phyloP scores from a whole-genome alignment of 2,113 vertebrate genomes.

The Ceyx melanurus region DNA sequence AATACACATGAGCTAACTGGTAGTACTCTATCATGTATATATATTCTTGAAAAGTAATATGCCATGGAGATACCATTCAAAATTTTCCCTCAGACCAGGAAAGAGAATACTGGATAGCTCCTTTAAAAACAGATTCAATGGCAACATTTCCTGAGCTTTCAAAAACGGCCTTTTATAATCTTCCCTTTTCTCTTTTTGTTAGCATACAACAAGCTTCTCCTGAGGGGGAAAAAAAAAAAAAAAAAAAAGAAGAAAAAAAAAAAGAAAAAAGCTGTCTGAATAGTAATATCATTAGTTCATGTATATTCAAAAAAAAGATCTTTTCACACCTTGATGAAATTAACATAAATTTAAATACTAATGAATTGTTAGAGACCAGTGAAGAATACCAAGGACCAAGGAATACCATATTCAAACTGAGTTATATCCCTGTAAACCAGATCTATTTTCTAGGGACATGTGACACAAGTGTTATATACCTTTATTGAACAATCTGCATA shows the following conservation, averaged over 20 bases:
- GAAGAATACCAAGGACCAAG: constrained; percentile 67
- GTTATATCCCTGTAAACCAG: constrained; percentile 40
- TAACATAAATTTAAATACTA: constrained; percentile 83
- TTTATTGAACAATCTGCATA: constrained; percentile 40
- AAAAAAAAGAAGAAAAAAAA: constrained; percentile 14
- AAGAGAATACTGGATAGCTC: background rate
- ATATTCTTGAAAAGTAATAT: background rate
- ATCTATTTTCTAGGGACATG: constrained; percentile 38
- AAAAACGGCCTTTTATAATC: background rate
- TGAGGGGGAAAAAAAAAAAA: constrained; percentile 33
- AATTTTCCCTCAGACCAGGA: background rate
- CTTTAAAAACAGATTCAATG: background rate
- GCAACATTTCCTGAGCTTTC: background rate
- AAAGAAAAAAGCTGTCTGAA: constrained; percentile 42
- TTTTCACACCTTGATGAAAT: constrained; percentile 81
- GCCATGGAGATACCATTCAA: background rate
- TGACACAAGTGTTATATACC: constrained; percentile 28
- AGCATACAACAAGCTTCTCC: constrained; percentile 54
- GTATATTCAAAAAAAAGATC: constrained; percentile 80
- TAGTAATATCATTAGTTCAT: constrained; percentile 75
- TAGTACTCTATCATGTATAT: background rate
- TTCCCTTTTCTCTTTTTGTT: constrained; percentile 31
- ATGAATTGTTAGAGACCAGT: constrained; percentile 60
- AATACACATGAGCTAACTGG: background rate
- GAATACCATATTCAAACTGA: constrained; percentile 25